These are phyloP conservation scores for Indri indri DNA, from an alignment of 2,113 vertebrate genomes.

Conservation along the genomic window DNA sequence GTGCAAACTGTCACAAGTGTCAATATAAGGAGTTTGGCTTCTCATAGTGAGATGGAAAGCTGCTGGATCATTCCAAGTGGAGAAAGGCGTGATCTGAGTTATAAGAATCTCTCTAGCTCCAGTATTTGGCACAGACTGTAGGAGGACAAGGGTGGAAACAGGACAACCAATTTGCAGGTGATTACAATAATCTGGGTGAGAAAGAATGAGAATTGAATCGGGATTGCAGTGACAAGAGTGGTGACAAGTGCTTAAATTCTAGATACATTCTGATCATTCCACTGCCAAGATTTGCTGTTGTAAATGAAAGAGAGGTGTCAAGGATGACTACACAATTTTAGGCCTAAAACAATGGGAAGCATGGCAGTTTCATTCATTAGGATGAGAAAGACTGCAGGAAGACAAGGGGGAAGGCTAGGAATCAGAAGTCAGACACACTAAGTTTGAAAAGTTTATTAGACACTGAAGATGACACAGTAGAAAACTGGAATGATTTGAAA, in stretches of 20 bases:
- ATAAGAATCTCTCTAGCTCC: background rate
- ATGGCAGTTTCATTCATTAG: background rate
- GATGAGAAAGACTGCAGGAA: background rate
- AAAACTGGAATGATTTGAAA: too few relatives aligned
- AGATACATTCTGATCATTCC: background rate
- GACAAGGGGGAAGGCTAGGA: background rate
- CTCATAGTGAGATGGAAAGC: background rate
- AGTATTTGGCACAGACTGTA: background rate
- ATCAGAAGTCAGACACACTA: background rate
- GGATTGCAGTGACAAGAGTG: background rate
- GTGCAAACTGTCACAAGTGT: background rate
- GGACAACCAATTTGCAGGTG: background rate
- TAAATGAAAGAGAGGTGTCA: background rate
- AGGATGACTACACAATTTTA: background rate
- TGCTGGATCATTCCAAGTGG: background rate
- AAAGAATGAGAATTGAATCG: background rate
- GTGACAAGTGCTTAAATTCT: background rate
- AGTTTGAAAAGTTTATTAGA: background rate
- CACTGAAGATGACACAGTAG: background rate
- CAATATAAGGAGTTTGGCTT: background rate
- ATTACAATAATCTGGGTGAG: background rate
- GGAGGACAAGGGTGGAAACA: background rate
- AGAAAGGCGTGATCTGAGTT: background rate
- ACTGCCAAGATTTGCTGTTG: background rate
- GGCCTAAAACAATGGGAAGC: background rate